These are phyloP conservation scores for Ctenoplectra terminalis DNA, from an alignment of 1,140 invertebrate species.

Conservation along the genomic window DNA sequence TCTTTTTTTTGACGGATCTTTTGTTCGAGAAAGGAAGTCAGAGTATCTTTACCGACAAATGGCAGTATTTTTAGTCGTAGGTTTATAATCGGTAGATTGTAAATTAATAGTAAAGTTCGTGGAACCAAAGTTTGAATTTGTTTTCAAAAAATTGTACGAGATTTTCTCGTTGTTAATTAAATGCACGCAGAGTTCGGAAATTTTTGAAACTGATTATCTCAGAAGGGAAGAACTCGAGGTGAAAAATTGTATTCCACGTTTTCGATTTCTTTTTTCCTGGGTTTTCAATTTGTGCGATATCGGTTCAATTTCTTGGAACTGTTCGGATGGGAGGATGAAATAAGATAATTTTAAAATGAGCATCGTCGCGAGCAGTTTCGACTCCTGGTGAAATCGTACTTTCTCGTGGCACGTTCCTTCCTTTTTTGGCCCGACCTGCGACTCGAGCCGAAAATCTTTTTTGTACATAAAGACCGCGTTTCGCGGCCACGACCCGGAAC, in stretches of 20 bases:
- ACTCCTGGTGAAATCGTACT: conserved; percentile 45
- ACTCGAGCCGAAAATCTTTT: conserved; percentile 58
- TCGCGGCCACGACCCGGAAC: conserved; percentile 18
- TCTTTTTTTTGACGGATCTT: too few species aligned
- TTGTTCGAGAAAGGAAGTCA: too few species aligned
- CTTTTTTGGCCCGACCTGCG: conserved; percentile 63
- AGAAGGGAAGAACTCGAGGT: not conserved
- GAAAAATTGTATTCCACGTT: not conserved
- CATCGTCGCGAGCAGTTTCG: conserved; percentile 1
- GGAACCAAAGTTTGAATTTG: too few species aligned
- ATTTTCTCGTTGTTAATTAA: too few species aligned
- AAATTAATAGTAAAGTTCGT: too few species aligned
- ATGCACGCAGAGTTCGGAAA: not conserved
- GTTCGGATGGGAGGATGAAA: not conserved
- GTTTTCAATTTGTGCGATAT: too few species aligned
- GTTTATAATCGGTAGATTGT: too few species aligned
- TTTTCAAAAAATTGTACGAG: too few species aligned
- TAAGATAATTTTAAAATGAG: not conserved
- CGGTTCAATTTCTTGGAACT: not conserved
- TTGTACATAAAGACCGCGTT: conserved; percentile 61
- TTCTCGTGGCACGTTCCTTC: conserved; percentile 65
- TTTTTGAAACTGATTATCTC: not conserved
- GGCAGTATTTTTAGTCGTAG: too few species aligned
- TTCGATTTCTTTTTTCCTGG: not conserved
- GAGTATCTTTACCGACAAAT: not conserved